A percentile compares a stretch with the other conserved stretches of the same genome.
These are phyloP conservation scores for Chaetodon auriga DNA, from an alignment of 2,113 vertebrate species.

Conservation along the genomic window DNA sequence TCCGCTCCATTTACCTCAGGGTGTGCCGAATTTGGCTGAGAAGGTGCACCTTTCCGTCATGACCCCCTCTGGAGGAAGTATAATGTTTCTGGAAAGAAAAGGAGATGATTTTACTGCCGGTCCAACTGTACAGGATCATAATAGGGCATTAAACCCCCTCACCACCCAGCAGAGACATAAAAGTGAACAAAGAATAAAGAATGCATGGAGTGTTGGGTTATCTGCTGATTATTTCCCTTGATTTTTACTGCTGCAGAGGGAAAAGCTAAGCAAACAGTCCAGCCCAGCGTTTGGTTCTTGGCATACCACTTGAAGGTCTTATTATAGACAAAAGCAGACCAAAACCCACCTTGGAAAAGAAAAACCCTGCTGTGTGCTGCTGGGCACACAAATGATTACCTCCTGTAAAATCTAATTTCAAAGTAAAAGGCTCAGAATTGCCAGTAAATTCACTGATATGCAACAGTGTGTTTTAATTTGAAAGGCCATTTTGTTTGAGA, in stretches of 20 bases:
- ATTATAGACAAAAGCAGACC: conserved; percentile 34
- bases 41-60: conserved; percentile 56
- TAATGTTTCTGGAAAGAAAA: conserved; percentile 76
- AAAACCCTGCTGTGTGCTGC: conserved; percentile 40
- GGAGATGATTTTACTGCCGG: conserved; percentile 51
- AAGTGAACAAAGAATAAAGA: conserved; percentile 71
- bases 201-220: conserved; percentile 59
- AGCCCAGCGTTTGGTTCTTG: conserved; percentile 56
- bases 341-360: conserved; percentile 55
- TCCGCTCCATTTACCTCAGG: conserved; percentile 84
- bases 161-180: conserved; percentile 55
- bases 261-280: conserved; percentile 68
- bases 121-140: conserved; percentile 35
- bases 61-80: conserved; percentile 70
- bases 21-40: conserved; percentile 72
- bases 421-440: conserved; percentile 44
- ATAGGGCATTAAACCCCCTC: conserved; percentile 29
- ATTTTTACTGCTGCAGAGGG: conserved; percentile 67
- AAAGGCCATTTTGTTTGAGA: conserved; percentile 17
- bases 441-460: conserved; percentile 60
- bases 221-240: conserved; percentile 73
- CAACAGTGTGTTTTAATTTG: conserved; percentile 70
- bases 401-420: conserved; percentile 50
- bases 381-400: conserved; percentile 57
- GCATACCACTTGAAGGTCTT: conserved; percentile 55